Conservation (phyloP, 2,797 vertebrate species). For the Alca torda region DNA sequence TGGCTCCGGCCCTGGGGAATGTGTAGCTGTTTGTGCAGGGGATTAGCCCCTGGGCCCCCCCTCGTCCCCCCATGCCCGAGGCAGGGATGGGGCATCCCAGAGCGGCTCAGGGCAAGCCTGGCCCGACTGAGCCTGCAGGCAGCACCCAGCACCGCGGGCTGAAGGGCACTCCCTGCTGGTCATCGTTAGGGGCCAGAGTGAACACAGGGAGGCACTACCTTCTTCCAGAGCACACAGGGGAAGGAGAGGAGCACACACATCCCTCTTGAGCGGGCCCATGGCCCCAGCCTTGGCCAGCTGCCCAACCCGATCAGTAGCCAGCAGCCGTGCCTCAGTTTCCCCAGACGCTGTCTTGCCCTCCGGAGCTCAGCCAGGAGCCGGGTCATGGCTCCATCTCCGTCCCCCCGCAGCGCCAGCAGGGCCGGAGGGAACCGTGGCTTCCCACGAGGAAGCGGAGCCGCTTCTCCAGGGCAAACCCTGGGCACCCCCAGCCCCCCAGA, state of each 20-base stretch:
- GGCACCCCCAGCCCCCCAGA: neutral
- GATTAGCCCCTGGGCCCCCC: neutral
- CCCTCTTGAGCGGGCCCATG: neutral
- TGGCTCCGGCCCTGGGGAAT: neutral
- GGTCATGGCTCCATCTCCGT: neutral
- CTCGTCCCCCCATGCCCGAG: accelerated
- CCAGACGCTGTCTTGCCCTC: neutral
- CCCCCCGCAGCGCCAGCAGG: neutral
- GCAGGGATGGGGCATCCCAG: neutral
- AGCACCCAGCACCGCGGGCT: neutral
- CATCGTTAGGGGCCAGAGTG: neutral
- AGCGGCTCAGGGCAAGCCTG: accelerated
- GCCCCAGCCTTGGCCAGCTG: neutral
- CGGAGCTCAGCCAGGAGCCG: neutral
- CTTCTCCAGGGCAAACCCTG: constrained; percentile 23
- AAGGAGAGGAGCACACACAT: neutral
- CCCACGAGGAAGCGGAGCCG: constrained; percentile 12
- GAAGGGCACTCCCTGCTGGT: neutral
- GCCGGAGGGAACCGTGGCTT: neutral
- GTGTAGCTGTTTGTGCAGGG: constrained; percentile 5
- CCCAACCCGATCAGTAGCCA: neutral
- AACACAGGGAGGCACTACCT: neutral
- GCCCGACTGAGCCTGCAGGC: neutral
- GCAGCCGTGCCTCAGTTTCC: neutral
- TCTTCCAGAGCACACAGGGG: neutral